Base-by-base conservation (phyloP, 2,113 vertebrate genomes). In the Antennarius striatus region DNA sequence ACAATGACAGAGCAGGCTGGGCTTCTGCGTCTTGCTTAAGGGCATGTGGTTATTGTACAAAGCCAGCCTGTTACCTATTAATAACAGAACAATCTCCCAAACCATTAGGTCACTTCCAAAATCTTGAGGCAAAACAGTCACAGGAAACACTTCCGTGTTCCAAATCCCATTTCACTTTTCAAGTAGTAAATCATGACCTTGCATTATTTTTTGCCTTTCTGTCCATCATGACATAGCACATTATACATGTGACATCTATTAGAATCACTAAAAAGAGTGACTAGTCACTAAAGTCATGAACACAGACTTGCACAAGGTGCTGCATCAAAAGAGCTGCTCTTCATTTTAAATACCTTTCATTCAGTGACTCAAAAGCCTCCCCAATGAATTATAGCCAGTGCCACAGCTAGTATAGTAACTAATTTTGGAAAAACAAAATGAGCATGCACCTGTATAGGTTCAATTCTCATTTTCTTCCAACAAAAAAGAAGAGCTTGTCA, bases 1-100 rank as follows among this genome's bases (percentile, higher is more conserved):
- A 86, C 83, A 81, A 13, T 82, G 85, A 87, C 39, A 29, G 58
- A 89, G 67, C 52, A 50, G 45, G 39, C 60, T 48, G 67, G 56
- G 67, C 68, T 43, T 63, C 56, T 49, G 69, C 58, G 66, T 61
- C 64, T 65, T 56, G 60, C 83, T 82, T 32, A 51, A 62, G 72
- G 83, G 60, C 65, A 59, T 10, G 28, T 46, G 71, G 58, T 57
- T 72, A 68, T 79, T 80, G 77, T 68, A 58, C 63, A 68, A 56
- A 77, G 69, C 30, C 48, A 43, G 56, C 40, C 73, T 76, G 68
- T 72, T 78, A 69, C 67, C 63, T 80, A 74, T 83, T 79, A 74
- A 75, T 71, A 80, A 76, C 73, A 68, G 53, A 58, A 54, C 62
- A 56, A 73, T 77, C 67, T 79, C 58, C 48, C 13, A 66, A 68